Conservation (phyloP, 1,140 invertebrate genomes). For the Anastrepha obliqua region DNA sequence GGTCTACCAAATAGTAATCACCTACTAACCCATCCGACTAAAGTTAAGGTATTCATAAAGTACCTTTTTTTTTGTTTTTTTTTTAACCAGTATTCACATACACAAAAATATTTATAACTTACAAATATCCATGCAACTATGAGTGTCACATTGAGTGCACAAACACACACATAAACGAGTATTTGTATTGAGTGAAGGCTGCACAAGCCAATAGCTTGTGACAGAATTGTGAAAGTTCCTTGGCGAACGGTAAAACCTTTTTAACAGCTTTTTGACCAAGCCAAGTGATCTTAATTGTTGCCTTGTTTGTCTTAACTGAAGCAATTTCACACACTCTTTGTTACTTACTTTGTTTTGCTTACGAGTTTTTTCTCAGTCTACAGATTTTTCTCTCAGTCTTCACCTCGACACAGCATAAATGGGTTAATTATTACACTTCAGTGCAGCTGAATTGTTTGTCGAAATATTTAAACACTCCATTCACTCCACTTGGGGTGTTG, state of each 20-base stretch:
- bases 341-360: neutral
- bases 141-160: slow-evolving; percentile 4
- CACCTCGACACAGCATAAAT: neutral
- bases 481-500: slow-evolving; percentile 50
- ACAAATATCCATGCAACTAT: neutral
- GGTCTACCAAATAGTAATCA: too few species aligned
- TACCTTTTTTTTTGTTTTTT: too few species aligned
- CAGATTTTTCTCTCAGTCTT: neutral
- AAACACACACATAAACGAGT: neutral
- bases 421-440: slow-evolving; percentile 50
- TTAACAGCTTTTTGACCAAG: slow-evolving; percentile 24
- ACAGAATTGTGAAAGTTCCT: slow-evolving; percentile 51
- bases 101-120: neutral
- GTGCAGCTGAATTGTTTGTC: slow-evolving; percentile 52
- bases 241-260: slow-evolving; percentile 38
- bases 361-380: neutral
- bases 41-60: too few species aligned
- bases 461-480: slow-evolving; percentile 50
- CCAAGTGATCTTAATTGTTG: slow-evolving; percentile 48
- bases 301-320: slow-evolving; percentile 37
- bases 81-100: too few species aligned
- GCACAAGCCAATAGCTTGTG: slow-evolving; percentile 4
- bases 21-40: too few species aligned
- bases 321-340: neutral
- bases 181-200: neutral